Evolutionary conservation across 2,113 vertebrate genomes (phyloP).

Genomic region (Fukomys damarensis): DNA sequence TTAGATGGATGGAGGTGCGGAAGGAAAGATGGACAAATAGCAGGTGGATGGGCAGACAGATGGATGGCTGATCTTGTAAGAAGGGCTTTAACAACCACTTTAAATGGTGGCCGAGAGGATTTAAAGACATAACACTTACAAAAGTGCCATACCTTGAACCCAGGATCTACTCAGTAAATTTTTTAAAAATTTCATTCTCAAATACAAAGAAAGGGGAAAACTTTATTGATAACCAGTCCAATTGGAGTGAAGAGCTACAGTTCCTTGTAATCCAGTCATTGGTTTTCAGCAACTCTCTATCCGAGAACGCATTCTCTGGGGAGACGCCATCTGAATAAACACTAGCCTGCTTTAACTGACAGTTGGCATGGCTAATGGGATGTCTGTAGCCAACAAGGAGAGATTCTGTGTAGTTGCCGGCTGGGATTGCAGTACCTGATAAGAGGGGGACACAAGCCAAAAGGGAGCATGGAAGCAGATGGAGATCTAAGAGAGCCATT

Average conservation of each 20-base stretch:
- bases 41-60: background rate
- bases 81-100: background rate
- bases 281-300: background rate
- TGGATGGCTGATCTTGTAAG: background rate
- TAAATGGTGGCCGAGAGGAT: background rate
- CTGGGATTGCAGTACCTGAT: slow-evolving; percentile 59
- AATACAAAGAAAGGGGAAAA: background rate
- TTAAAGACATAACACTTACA: background rate
- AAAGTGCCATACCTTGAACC: background rate
- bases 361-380: background rate
- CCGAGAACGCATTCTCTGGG: background rate
- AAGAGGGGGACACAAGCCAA: slow-evolving; percentile 21
- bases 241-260: background rate
- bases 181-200: background rate
- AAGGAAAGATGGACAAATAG: background rate
- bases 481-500: slow-evolving; percentile 46
- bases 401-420: background rate
- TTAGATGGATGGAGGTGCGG: background rate
- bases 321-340: background rate
- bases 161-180: background rate
- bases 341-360: background rate
- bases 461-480: slow-evolving; percentile 5
- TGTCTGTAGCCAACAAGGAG: background rate
- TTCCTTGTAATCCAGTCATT: background rate
- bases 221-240: slow-evolving; percentile 25